Evolutionary conservation across 2,797 vertebrate genomes (phyloP), one percentile per base, ranked within the genome.

Genomic region (Lepidocolaptes lacrymiger): DNA sequence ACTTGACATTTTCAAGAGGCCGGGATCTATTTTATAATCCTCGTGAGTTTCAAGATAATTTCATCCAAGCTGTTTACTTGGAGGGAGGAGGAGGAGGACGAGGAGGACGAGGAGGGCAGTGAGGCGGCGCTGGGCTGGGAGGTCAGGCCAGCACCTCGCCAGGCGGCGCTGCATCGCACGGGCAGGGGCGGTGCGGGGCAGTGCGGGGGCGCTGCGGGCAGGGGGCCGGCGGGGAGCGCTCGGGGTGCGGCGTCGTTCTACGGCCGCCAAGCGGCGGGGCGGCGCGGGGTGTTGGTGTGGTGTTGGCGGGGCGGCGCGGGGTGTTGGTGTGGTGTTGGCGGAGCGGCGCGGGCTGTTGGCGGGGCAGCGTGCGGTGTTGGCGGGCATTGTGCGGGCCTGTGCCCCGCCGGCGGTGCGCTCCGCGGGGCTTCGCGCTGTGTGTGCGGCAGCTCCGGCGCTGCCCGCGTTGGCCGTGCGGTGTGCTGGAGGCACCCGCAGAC

Each of bases 351-450:
- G 44, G 44, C 20, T 21, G 44, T 43, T 43, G 17, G 41, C 43
- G 18, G 18, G 43, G 8, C 43, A 19, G 18, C 43, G 18, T 6
- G 43, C 17, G 43, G 43, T 44, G 43, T 10, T 44, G 43, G 41
- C 43, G 43, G 43, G 44, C 44, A 21, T 5, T 10, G 43, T 44
- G 43, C 46, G 46, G 23, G 46, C 12, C 93, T 93, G 86, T 84
- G 89, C 79, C 95, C 85, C 96, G 85, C 78, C 41, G 85, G 93
- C 92, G 48, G 93, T 78, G 85, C 89, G 93, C 82, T 89, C 62
- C 62, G 87, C 71, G 78, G 85, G 58, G 78, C 41, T 44, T 43
- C 32, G 44, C 21, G 11, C 52, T 39, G 52, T 9, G 30, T 73
- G 54, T 15, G 48, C 48, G 26, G 66, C 43, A n/a, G 85, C 78